phyloP scores from a whole-genome alignment of 2,113 vertebrate species.

The Platysteira castanea region DNA sequence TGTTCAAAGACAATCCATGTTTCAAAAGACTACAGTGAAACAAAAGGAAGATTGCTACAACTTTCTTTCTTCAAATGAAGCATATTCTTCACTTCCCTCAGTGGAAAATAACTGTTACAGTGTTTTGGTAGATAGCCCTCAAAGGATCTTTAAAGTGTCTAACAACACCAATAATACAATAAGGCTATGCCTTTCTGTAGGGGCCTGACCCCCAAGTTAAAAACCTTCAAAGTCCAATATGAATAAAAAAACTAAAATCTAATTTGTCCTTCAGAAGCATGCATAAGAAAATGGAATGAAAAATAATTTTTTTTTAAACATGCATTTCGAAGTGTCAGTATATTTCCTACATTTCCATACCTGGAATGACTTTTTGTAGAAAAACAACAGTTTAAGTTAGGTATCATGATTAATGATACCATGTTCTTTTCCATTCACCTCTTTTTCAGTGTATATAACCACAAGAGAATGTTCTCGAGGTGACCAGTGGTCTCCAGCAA shows the following conservation, averaged over 20 bases:
- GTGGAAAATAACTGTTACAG: not conserved
- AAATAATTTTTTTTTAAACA: not conserved
- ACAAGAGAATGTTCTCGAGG: not conserved
- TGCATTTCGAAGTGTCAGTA: not conserved
- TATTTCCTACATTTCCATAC: not conserved
- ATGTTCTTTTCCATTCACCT: not conserved
- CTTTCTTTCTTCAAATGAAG: not conserved
- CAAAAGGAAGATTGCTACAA: not conserved
- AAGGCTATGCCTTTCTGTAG: not conserved
- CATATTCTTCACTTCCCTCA: not conserved
- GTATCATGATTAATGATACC: rapidly evolving
- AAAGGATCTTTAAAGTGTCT: not conserved
- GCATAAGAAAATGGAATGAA: not conserved
- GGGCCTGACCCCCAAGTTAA: not conserved
- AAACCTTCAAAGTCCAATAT: not conserved
- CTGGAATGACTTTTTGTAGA: conserved; percentile 48
- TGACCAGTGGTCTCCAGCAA: not conserved
- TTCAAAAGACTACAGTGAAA: not conserved
- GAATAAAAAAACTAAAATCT: not conserved
- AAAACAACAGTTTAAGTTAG: conserved; percentile 5
- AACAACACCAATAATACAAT: not conserved
- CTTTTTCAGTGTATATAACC: not conserved
- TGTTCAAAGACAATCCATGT: not conserved
- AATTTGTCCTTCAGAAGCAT: not conserved
- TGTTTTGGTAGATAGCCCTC: not conserved